A percentile compares a stretch with the other conserved stretches of the same genome.
These are phyloP conservation scores for Drosophila anomelani DNA, from an alignment of 2,888 invertebrate species.

Conservation along the genomic window DNA sequence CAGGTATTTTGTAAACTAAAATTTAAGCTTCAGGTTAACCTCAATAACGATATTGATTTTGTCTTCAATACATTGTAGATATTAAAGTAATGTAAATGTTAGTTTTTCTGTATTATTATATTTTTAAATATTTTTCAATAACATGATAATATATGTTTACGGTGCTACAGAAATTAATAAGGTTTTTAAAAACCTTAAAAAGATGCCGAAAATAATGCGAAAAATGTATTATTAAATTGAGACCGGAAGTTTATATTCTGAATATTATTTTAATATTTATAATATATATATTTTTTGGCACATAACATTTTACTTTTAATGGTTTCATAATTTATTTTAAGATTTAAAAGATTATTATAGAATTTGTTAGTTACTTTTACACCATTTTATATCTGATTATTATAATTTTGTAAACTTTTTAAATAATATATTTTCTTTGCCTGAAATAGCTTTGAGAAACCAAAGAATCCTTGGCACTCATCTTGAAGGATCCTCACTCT, in stretches of 20 bases:
- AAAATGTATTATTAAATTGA: too few species aligned
- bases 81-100: too few species aligned
- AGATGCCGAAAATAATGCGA: too few species aligned
- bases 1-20: constrained; percentile 5
- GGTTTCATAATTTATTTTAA: too few species aligned
- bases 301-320: too few species aligned
- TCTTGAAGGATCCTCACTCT: constrained; percentile 6
- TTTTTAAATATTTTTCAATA: background rate
- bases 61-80: background rate
- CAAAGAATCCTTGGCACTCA: background rate
- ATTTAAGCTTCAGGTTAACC: constrained; percentile 1
- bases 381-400: too few species aligned
- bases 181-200: background rate
- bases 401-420: background rate
- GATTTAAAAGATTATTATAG: background rate
- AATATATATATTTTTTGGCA: too few species aligned
- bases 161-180: too few species aligned
- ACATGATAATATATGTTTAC: too few species aligned
- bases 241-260: too few species aligned
- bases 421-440: background rate
- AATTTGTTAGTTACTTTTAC: too few species aligned
- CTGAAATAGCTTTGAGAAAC: background rate
- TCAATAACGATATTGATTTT: background rate
- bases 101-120: background rate
- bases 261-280: too few species aligned